Evolutionary conservation across 2,113 vertebrate genomes (phyloP), one percentile per base, ranked within the genome.

Genomic region (Scatophagus argus): DNA sequence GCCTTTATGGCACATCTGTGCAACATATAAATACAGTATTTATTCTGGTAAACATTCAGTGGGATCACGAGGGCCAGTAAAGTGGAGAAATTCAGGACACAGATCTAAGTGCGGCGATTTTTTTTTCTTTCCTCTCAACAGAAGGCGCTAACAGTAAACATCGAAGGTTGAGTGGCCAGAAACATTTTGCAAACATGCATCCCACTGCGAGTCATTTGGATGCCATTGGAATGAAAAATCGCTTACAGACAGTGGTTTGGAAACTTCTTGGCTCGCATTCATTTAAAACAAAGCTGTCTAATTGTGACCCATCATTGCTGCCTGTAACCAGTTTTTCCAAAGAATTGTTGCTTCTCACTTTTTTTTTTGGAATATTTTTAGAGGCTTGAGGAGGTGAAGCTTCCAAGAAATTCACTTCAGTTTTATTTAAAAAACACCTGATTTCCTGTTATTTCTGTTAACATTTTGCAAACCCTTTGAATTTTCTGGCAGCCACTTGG

Each of bases 1-100:
- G 7, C 46, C 47, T 78, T 75, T 46, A 74, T 43, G n/a, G 38
- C 51, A 55, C 74, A 84, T 71, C 81, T 86, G 73, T 66, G 74
- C 44, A 46, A 56, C 54, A 31, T 54, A 63, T 61, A 82, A 83
- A 82, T 66, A 61, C 46, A 70, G 25, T 65, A 43, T 70, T 55
- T 70, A 38, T 81, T 81, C 60, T 65, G 19, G 66, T 79, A 58
- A 75, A 74, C 19, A 47, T 39, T 65, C 52, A 32, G 16, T 59
- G 47, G 21, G 36, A 38, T 54, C n/a, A 34, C 60, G 29, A 76
- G 31, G 75, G 44, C 27, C 44, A 66, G 25, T 61, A 58, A 68
- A 46, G 67, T 23, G 0, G 10, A 59, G 46, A 62, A 52, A 38
- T 62, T 51, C 32, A 27, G 36, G 19, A 62, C 46, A 59, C 8